Evolutionary conservation across 2,797 vertebrate genomes (phyloP), one percentile per base, ranked within the genome.

Genomic region (Huso huso): DNA sequence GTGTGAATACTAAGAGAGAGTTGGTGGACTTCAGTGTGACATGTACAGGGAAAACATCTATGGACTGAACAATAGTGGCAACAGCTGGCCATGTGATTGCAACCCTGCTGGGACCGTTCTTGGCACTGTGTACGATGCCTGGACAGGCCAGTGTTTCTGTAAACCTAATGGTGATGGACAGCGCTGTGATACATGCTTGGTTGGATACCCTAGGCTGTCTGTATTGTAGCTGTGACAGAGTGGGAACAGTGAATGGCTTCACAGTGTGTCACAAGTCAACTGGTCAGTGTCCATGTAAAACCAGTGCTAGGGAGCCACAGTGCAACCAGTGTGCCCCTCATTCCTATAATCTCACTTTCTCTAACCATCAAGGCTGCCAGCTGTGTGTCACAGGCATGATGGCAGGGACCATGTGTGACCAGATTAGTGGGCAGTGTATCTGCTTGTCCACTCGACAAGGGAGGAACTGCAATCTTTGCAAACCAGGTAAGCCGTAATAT

Each of bases 251-350:
- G 62, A 84, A 87, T 18, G 82, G 78, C 49, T 84, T 84, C 67
- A 70, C 77, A 18, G 68, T 79, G 15, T 95, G 93, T 74, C 83
- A 94, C 79, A 83, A 81, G 72, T 73, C 70, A 61, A 93, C 88
- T 0, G 93, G 93, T 72, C 92, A 91, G 10, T 96, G 94, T 82
- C 82, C 72, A 49, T 97, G 95, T 80, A 91, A 90, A 73, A 78
- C 78, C 5, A 86, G 88, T 51, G 83, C 91, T 60, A 88, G 85
- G 51, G 92, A 91, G 60, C 78, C 80, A 48, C 88, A 13, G 58
- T 98, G 95, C 75, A 79, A 79, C 67, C 86, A 74, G 72, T 97
- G 93, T 75, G 49, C 73, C 60, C 74, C 74, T 61, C 89, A 90
- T 77, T 89, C 67, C 68, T 94, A 89, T 78, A 91, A 91, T 80